phyloP scores from a whole-genome alignment of 1,140 invertebrate species.

The Formica selysi region DNA sequence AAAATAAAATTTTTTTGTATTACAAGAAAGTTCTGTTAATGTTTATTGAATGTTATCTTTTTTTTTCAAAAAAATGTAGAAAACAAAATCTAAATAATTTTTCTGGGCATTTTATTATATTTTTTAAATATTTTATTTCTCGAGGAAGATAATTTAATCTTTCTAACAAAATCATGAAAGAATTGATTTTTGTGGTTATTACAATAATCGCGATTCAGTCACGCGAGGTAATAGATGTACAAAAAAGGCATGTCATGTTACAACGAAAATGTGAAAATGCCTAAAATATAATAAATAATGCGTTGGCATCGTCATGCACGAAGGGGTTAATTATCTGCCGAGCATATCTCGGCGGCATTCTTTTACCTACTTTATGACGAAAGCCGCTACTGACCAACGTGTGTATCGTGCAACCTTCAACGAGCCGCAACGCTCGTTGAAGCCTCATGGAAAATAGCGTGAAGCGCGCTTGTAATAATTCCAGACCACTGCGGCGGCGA shows the following conservation, averaged over 20 bases:
- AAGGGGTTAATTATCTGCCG: slow-evolving; percentile 26
- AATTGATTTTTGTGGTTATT: background rate
- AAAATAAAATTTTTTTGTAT: slow-evolving; percentile 10
- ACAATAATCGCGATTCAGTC: background rate
- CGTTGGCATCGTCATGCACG: slow-evolving; percentile 5
- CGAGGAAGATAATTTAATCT: background rate
- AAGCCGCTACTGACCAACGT: slow-evolving; percentile 30
- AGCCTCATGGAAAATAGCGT: slow-evolving; percentile 35
- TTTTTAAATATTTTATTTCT: background rate
- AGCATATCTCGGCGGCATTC: slow-evolving; percentile 33
- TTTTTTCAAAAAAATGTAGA: background rate
- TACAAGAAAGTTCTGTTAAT: background rate
- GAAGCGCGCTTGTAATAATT: slow-evolving; percentile 40
- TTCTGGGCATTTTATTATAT: background rate
- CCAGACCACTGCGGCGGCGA: slow-evolving; percentile 3
- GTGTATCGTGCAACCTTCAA: slow-evolving; percentile 49
- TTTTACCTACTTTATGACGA: slow-evolving; percentile 26
- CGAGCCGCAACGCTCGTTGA: background rate
- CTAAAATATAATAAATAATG: background rate
- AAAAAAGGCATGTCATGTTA: background rate
- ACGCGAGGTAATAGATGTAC: slow-evolving; percentile 7
- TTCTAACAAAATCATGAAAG: slow-evolving; percentile 6
- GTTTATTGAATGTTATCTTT: no score
- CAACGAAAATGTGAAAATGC: background rate
- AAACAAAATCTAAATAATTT: background rate